phyloP scores from a whole-genome alignment of 2,113 vertebrate species.

The Gymnogyps californianus region DNA sequence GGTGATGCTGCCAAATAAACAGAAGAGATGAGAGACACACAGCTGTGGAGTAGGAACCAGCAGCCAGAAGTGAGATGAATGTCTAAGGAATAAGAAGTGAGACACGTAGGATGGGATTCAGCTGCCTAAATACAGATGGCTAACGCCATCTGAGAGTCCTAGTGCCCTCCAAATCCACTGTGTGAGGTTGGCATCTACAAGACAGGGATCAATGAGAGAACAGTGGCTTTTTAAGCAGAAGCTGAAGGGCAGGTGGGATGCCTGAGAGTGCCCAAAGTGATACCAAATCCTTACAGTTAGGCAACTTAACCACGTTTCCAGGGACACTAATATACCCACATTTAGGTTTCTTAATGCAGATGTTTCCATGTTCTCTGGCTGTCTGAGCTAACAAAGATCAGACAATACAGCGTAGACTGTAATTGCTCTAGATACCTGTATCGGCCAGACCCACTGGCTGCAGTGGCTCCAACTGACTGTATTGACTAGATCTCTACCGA shows the following conservation, averaged over 20 bases:
- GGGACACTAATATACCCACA: background rate
- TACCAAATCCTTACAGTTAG: background rate
- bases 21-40: background rate
- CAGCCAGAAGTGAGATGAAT: background rate
- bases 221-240: background rate
- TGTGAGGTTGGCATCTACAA: background rate
- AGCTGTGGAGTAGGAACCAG: background rate
- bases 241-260: background rate
- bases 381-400: background rate
- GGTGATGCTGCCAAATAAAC: background rate
- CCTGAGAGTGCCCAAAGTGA: background rate
- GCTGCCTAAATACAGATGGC: background rate
- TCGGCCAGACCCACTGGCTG: background rate
- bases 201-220: background rate
- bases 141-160: background rate
- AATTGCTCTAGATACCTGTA: background rate
- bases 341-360: background rate
- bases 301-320: background rate
- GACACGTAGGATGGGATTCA: accelerated
- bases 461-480: background rate
- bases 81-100: background rate
- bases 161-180: background rate
- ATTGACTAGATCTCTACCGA: background rate
- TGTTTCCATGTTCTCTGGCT: background rate
- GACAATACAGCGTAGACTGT: background rate